These are phyloP conservation scores for Microhierax caerulescens DNA, from an alignment of 2,797 vertebrate genomes.

Conservation along the genomic window DNA sequence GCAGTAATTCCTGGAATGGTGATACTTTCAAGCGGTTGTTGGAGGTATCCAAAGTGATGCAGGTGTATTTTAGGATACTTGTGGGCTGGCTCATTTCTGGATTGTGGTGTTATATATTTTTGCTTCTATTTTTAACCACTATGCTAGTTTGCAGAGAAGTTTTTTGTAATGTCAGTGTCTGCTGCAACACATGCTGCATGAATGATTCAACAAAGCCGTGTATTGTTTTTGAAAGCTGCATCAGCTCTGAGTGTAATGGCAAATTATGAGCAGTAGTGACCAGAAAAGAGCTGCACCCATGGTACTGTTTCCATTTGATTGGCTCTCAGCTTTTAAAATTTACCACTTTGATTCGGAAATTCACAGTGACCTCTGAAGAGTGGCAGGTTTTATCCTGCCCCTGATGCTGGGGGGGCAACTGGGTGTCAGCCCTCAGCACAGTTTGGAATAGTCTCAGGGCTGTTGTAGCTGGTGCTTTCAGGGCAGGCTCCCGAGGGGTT, in stretches of 20 bases:
- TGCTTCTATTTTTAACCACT: slow-evolving; percentile 36
- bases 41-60: neutral
- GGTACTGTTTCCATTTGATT: neutral
- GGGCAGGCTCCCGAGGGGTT: neutral
- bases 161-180: neutral
- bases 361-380: neutral
- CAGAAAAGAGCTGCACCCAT: neutral
- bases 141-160: neutral
- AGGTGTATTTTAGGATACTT: slow-evolving; percentile 31
- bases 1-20: neutral
- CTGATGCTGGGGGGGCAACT: neutral
- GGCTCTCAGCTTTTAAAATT: neutral
- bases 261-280: neutral
- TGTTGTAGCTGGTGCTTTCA: neutral
- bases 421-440: neutral
- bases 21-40: neutral
- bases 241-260: neutral
- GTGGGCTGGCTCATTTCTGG: neutral
- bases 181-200: neutral
- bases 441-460: neutral
- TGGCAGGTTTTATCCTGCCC: neutral
- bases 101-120: neutral
- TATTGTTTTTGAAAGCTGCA: neutral
- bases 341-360: neutral
- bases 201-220: neutral